These are phyloP conservation scores for Lithophane ornitopus DNA, from an alignment of 2,888 invertebrate genomes.

Conservation along the genomic window DNA sequence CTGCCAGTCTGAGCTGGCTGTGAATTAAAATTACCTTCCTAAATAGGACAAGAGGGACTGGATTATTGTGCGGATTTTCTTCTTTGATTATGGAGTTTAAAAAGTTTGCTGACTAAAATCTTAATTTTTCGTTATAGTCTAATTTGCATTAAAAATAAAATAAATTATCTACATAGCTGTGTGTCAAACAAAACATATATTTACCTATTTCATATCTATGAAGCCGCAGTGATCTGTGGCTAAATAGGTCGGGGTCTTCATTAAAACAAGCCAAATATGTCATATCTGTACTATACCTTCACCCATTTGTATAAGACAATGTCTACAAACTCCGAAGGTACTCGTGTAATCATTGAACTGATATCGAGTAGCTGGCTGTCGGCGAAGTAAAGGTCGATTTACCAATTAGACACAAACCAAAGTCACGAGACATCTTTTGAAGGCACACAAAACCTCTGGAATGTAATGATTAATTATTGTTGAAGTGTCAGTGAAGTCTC, in stretches of 20 bases:
- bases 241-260: not conserved
- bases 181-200: too few species aligned
- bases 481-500: constrained; percentile 26
- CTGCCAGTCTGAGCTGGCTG: constrained; percentile 20
- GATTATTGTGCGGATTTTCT: not conserved
- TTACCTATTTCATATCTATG: too few species aligned
- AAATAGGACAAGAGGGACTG: constrained; percentile 22
- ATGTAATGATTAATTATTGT: constrained; percentile 57
- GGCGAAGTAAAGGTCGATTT: constrained; percentile 44
- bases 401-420: constrained; percentile 45
- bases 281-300: not conserved
- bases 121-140: too few species aligned
- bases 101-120: not conserved
- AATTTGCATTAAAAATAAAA: too few species aligned
- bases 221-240: not conserved
- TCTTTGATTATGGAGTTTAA: not conserved
- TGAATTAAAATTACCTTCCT: constrained; percentile 29
- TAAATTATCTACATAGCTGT: too few species aligned
- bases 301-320: not conserved
- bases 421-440: constrained; percentile 52
- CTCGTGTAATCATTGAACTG: constrained; percentile 32
- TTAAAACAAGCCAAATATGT: not conserved
- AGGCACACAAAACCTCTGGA: constrained; percentile 49
- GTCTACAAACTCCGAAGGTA: not conserved
- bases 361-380: constrained; percentile 14